Base-by-base conservation (phyloP, 2,888 invertebrate genomes). In the Blastobasis adustella region DNA sequence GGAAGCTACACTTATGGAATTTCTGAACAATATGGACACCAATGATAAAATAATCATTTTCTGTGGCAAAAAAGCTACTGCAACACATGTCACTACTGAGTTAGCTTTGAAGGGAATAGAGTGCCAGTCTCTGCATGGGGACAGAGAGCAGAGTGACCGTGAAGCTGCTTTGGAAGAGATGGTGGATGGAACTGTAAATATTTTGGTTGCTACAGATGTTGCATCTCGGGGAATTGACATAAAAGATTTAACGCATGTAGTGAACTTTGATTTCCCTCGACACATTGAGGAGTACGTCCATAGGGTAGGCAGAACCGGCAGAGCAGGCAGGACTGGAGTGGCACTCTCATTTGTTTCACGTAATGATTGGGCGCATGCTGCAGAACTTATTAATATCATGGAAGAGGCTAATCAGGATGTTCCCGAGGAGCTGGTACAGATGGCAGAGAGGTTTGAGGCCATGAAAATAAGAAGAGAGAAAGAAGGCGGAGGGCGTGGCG, bases 251-350 rank as follows among this genome's bases (percentile, higher is more conserved):
- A 95, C 96, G 82, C 95, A 97, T 78, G 97, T 98, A 1, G 85
- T 98, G 37, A 98, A 98, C 78, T 95, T 93, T 65, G 98, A 98
- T 79, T 98, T 98, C 69, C 98, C 98, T 0, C 90, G 94, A 10
- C 96, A 97, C 66, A 96, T 98, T 65, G 98, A 98, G 75, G 98
- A 98, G 69, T 98, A 98, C 81, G 97, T 97, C 0, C 98, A 98
- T 73, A 91, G 98, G 55, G 96, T 98, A n/a, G 98, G 98, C 0
- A 91, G 98, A 55, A 98, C 98, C 0, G 98, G 98, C 0, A 90
- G 98, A 53, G 98, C 98, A 10, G 98, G 98, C 10, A 91, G 92
- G 54, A 92, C 91, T 0, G 98, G 98, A 0, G 92, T 92, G 50
- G 93, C 97, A 0, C 91, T 98, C 41, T 95, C 96, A 51, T 93